phyloP scores from a whole-genome alignment of 2,113 vertebrate species.

The Myrmecophaga tridactyla region DNA sequence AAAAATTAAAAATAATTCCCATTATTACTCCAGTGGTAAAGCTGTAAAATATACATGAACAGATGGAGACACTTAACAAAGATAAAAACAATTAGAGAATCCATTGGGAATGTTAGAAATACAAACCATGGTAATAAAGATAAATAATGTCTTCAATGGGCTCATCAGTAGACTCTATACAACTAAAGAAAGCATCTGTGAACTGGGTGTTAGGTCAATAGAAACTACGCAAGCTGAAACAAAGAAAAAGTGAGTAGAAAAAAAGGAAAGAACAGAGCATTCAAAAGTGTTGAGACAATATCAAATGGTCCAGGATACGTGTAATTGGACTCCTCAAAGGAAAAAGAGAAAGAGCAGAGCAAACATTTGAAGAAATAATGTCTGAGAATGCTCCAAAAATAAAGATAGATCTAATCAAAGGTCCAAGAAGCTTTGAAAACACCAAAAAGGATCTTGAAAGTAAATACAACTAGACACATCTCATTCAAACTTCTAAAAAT shows the following conservation, averaged over 20 bases:
- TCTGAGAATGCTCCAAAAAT: background rate
- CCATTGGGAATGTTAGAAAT: background rate
- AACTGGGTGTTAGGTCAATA: background rate
- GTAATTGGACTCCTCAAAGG: background rate
- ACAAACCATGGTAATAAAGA: too few relatives aligned
- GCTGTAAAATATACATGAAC: background rate
- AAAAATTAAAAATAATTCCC: background rate
- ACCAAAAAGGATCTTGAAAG: too few relatives aligned
- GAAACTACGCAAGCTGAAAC: too few relatives aligned
- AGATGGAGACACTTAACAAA: background rate
- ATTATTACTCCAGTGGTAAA: background rate
- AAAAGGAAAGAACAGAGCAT: too few relatives aligned
- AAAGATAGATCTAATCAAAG: too few relatives aligned
- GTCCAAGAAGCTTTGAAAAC: too few relatives aligned
- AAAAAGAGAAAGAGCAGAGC: background rate
- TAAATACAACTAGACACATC: too few relatives aligned
- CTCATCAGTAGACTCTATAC: background rate
- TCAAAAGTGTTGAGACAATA: too few relatives aligned
- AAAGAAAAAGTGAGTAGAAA: background rate
- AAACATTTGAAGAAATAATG: background rate
- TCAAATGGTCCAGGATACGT: too few relatives aligned
- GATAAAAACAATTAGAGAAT: background rate
- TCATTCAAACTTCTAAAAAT: background rate
- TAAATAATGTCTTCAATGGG: background rate
- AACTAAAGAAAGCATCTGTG: background rate